Percentiles rank a stretch among this genome's conserved stretches.
Conservation (phyloP, 2,797 vertebrate species). For the Mus spretus region DNA sequence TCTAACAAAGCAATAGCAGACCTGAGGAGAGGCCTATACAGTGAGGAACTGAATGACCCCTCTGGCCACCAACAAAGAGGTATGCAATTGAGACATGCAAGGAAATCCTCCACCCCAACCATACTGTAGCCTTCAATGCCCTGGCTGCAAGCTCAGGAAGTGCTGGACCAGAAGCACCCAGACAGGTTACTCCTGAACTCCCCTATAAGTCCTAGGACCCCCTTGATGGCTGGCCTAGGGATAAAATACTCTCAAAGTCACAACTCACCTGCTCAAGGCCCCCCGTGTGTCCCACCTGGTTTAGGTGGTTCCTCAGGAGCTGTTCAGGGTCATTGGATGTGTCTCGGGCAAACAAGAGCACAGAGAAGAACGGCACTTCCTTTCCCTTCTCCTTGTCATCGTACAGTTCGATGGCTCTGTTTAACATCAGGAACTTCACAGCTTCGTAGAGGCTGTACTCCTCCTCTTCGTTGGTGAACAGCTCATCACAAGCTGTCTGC, state of each 20-base stretch:
- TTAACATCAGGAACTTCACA: conserved; percentile 97
- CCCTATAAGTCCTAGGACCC: neutral
- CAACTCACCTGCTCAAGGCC: conserved; percentile 97
- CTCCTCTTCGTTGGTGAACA: conserved; percentile 95
- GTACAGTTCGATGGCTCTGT: conserved; percentile 93
- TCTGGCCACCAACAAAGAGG: neutral
- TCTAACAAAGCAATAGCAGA: neutral
- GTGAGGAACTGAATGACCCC: neutral
- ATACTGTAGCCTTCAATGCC: neutral
- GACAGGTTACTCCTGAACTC: neutral
- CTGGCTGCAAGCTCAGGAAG: neutral
- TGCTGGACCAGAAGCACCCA: neutral
- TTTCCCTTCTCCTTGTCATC: conserved; percentile 90
- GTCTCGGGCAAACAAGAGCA: conserved; percentile 97
- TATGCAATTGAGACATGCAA: neutral
- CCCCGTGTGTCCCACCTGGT: conserved; percentile 95
- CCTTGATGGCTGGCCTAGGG: neutral
- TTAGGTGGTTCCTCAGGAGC: conserved; percentile 96
- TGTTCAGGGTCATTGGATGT: conserved; percentile 94
- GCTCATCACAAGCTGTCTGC: conserved; percentile 91
- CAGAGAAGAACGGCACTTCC: conserved; percentile 97
- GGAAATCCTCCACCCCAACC: neutral
- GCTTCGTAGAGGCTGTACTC: conserved; percentile 97
- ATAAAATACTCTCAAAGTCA: neutral
- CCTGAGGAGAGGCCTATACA: neutral